phyloP scores from a whole-genome alignment of 2,797 vertebrate genomes.

The Mus caroli region DNA sequence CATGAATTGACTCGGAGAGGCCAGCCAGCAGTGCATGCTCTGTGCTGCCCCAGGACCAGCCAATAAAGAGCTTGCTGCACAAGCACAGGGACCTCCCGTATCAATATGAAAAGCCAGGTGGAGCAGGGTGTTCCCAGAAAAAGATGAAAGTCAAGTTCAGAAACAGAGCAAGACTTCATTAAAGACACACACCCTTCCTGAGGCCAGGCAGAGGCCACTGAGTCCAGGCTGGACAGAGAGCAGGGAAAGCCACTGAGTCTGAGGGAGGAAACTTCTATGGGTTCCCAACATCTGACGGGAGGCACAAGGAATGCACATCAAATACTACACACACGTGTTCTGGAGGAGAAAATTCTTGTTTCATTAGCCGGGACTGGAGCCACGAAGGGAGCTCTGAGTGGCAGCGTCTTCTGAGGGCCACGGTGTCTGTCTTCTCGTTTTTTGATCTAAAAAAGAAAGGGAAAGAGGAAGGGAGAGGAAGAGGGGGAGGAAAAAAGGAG shows the following conservation, averaged over 20 bases:
- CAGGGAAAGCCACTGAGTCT: neutral
- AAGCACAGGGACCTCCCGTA: neutral
- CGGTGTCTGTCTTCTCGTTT: constrained; percentile 82
- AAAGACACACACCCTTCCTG: neutral
- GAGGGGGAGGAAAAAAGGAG: constrained; percentile 86
- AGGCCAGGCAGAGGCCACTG: neutral
- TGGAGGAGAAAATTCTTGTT: constrained; percentile 64
- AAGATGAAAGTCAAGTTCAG: constrained; percentile 57
- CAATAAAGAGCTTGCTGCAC: neutral
- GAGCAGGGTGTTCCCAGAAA: neutral
- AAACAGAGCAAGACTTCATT: constrained; percentile 22
- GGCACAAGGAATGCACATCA: constrained; percentile 59
- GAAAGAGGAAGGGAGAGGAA: constrained; percentile 83
- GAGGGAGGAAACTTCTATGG: constrained; percentile 14
- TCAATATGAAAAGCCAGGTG: neutral
- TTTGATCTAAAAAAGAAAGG: constrained; percentile 84
- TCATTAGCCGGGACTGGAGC: constrained; percentile 74
- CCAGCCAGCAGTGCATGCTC: neutral
- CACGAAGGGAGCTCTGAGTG: constrained; percentile 51
- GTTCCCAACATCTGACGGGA: constrained; percentile 37
- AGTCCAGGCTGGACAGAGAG: neutral
- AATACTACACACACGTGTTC: neutral
- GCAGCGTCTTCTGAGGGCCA: constrained; percentile 80
- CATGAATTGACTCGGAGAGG: accelerated
- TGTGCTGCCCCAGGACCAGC: neutral